A percentile compares a stretch with the other conserved stretches of the same genome.
Evolutionary conservation across 2,797 vertebrate species (phyloP).

Genomic region (Crax fasciolata): DNA sequence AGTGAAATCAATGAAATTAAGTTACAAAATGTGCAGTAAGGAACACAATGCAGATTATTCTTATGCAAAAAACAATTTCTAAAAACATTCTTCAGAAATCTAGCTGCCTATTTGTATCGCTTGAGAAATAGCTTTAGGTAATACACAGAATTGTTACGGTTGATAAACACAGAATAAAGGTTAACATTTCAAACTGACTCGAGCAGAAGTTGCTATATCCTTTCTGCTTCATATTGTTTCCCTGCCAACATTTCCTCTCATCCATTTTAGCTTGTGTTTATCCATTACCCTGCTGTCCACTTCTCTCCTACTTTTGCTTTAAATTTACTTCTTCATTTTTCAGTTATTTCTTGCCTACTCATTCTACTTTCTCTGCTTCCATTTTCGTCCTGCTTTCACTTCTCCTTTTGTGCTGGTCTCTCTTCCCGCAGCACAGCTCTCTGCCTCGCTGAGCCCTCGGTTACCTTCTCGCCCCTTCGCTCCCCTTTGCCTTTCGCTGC

Average conservation of each 20-base stretch:
- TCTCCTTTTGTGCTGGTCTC: not conserved
- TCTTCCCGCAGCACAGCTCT: not conserved
- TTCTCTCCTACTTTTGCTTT: not conserved
- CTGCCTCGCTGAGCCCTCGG: accelerated
- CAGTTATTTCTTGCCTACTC: not conserved
- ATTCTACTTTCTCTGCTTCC: not conserved
- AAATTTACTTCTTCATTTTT: not conserved
- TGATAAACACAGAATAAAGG: not conserved
- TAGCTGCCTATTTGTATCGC: not conserved
- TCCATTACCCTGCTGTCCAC: not conserved
- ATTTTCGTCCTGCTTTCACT: constrained; percentile 1
- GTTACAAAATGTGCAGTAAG: not conserved
- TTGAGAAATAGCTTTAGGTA: not conserved
- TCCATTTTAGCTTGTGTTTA: not conserved
- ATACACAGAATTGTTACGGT: not conserved
- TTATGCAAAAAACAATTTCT: not conserved
- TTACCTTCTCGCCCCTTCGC: not conserved
- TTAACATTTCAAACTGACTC: not conserved
- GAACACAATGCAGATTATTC: not conserved
- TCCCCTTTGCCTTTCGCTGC: not conserved
- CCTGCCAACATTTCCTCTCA: not conserved
- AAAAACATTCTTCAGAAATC: not conserved
- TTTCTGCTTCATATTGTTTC: not conserved
- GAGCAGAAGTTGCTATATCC: constrained; percentile 8
- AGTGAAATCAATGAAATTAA: not conserved